Base-by-base conservation (phyloP, 2,113 vertebrate species). In the Aviceda subcristata region DNA sequence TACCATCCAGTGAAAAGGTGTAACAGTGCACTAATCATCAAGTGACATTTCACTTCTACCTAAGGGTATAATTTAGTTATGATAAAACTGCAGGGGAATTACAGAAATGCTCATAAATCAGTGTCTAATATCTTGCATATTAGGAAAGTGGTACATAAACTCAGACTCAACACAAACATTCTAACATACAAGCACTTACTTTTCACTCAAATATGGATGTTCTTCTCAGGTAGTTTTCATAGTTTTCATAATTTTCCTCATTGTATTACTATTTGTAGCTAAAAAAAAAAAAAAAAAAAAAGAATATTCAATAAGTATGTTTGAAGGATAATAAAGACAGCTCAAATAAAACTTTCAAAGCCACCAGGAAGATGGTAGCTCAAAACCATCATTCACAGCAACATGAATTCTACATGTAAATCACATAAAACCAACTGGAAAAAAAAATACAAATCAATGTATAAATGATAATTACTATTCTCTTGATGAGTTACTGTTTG, bases 41-140 rank as follows among this genome's bases (percentile, higher is more conserved):
- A 9, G 91, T 96, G 94, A 71, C 93, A 92, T 81, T 97, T 87
- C 73, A 84, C 60, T 90, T 97, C 71, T 86, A 90, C 69, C 63
- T 88, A 67, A 94, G 50, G n/a, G 69, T 95, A 59, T 50, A 92
- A 93, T 96, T 96, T 97, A 81, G 63, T 91, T 77, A 50, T 79
- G 73, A 92, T 87, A 85, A 93, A 91, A 53, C 67, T 85, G 59
- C 74, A 43, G 63, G 18, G 62, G n/a, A 91, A 94, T 91, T 66
- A 32, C 50, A 93, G 48, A 96, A 97, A 97, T 94, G n/a, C 24
- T 43, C 76, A 85, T 66, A 96, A 83, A 73, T 51, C 55, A 38
- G 8, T 79, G 55, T 45, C 69, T 63, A 39, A 11, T 80, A 32
- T 11, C 16, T 50, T 26, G 3, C 12, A 13, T 63, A 21, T 51